Conservation (phyloP, 2,888 invertebrate genomes). For the Colletes collaris region DNA sequence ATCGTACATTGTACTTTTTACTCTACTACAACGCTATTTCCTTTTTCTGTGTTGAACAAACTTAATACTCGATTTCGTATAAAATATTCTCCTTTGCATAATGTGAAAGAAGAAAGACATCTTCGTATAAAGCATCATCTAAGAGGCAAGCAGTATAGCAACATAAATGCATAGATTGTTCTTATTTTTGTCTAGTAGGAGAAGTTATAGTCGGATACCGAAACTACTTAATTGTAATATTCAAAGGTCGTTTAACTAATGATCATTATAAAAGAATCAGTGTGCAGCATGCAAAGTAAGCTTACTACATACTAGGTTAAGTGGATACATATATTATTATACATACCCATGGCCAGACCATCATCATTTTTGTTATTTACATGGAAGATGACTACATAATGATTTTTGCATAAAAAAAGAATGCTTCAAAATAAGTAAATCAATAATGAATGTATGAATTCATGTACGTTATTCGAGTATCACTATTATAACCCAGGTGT, state of each 20-base stretch:
- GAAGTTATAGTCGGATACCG: neutral
- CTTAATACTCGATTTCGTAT: neutral
- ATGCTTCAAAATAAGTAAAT: constrained; percentile 14
- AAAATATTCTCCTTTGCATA: constrained; percentile 10
- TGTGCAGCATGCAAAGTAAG: constrained; percentile 39
- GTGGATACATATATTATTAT: constrained; percentile 68
- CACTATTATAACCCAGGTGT: constrained; percentile 36
- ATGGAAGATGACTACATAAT: constrained; percentile 65
- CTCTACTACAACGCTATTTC: neutral
- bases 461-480: constrained; percentile 10
- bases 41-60: neutral
- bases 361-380: constrained; percentile 83
- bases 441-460: constrained; percentile 12
- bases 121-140: constrained; percentile 12
- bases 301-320: constrained; percentile 52
- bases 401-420: constrained; percentile 19
- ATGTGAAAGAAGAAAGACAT: constrained; percentile 21
- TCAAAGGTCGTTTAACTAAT: neutral
- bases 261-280: constrained; percentile 23
- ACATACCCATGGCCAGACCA: constrained; percentile 83
- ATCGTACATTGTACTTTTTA: constrained; percentile 1
- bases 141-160: constrained; percentile 34
- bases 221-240: constrained; percentile 10
- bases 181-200: constrained; percentile 2
- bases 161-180: constrained; percentile 22